These are phyloP conservation scores for Scartelaos histophorus DNA, from an alignment of 2,113 vertebrate species.

Conservation along the genomic window DNA sequence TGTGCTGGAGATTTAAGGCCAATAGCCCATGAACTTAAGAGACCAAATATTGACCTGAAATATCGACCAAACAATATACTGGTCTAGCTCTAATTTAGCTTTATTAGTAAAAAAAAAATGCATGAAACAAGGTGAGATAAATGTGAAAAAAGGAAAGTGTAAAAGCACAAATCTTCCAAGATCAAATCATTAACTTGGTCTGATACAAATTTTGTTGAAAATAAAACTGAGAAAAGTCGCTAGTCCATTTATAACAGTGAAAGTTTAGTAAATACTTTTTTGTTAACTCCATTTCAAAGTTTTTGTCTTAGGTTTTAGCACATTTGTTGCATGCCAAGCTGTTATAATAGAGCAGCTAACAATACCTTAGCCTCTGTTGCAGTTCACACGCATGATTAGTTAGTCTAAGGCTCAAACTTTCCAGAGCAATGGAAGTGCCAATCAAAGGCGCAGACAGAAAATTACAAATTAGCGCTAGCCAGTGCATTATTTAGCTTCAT, in stretches of 20 bases:
- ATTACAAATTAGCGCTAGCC: slow-evolving; percentile 37
- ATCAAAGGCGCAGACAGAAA: slow-evolving; percentile 21
- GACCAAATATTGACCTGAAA: too few species aligned
- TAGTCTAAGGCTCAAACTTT: slow-evolving; percentile 22
- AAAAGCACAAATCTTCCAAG: too few species aligned
- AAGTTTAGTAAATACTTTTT: not conserved
- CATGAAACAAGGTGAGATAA: not conserved
- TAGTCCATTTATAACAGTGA: not conserved
- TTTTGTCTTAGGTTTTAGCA: not conserved
- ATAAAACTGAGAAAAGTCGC: too few species aligned
- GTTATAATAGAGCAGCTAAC: not conserved
- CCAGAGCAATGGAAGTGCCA: slow-evolving; percentile 35
- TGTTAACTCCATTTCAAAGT: not conserved
- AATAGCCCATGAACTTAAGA: too few species aligned
- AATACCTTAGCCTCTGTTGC: not conserved
- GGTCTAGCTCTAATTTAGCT: not conserved
- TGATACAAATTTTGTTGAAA: not conserved
- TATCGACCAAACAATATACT: too few species aligned
- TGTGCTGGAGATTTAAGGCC: too few species aligned
- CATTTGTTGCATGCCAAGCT: not conserved
- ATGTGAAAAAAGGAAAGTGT: not conserved
- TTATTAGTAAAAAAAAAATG: not conserved
- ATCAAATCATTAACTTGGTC: too few species aligned
- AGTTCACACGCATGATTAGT: slow-evolving; percentile 9
- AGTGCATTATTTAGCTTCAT: slow-evolving; percentile 60